Conservation (phyloP, 2,797 vertebrate species). For the Schizothorax lantsangensis region DNA sequence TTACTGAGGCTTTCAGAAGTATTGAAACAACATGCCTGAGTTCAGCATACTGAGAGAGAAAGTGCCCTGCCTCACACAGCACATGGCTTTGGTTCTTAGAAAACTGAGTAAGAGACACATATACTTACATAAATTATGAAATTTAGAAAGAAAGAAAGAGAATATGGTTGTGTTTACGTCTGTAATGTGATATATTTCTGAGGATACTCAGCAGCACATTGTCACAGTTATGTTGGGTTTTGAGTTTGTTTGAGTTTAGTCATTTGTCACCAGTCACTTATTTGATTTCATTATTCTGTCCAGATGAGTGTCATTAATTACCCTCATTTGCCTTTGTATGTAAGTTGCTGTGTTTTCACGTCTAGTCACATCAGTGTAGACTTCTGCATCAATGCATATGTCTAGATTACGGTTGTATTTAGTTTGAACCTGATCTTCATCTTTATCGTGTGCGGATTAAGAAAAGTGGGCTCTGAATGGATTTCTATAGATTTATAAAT, state of each 20-base stretch:
- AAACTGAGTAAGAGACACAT: neutral
- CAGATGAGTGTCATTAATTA: neutral
- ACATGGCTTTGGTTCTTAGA: slow-evolving; percentile 9
- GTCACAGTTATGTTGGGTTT: neutral
- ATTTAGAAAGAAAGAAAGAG: slow-evolving; percentile 10
- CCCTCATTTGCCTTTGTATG: neutral
- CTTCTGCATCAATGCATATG: too few relatives aligned
- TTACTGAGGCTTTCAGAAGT: slow-evolving; percentile 66
- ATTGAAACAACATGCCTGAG: slow-evolving; percentile 64
- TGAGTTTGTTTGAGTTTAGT: neutral
- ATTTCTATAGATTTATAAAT: neutral
- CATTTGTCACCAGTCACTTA: neutral
- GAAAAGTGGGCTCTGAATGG: neutral
- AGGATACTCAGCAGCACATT: neutral
- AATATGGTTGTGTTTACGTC: neutral
- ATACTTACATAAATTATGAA: neutral
- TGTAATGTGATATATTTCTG: slow-evolving; percentile 15
- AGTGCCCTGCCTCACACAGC: slow-evolving; percentile 15
- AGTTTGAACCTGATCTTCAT: neutral
- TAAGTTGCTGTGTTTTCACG: neutral
- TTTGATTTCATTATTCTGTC: neutral
- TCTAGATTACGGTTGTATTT: neutral
- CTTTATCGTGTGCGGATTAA: neutral
- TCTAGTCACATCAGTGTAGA: neutral
- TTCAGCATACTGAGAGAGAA: slow-evolving; percentile 55